Percentiles rank a stretch among this genome's conserved stretches.
These are phyloP conservation scores for Cephonodes hylas DNA, from an alignment of 2,888 invertebrate species.

Conservation along the genomic window DNA sequence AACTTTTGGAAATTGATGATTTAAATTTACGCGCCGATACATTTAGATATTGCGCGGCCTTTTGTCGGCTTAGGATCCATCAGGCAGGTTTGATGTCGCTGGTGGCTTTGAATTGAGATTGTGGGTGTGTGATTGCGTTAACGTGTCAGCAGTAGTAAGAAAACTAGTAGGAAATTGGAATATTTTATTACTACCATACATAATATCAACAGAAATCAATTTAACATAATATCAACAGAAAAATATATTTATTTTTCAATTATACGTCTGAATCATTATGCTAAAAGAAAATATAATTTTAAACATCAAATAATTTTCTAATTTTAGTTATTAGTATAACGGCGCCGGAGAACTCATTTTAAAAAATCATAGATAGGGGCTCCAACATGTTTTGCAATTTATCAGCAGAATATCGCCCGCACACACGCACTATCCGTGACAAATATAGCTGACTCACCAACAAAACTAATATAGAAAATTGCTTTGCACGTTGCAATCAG, in stretches of 20 bases:
- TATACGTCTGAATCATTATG: not conserved
- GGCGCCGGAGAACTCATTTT: too few species aligned
- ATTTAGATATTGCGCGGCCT: not conserved
- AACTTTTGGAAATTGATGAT: slow-evolving; percentile 38
- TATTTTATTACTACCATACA: too few species aligned
- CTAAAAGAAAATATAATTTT: too few species aligned
- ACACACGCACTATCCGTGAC: not conserved
- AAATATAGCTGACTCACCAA: slow-evolving; percentile 14
- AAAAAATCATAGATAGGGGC: not conserved
- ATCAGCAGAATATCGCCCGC: not conserved
- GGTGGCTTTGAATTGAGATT: too few species aligned
- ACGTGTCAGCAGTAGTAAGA: too few species aligned
- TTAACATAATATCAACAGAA: too few species aligned
- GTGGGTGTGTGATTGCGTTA: too few species aligned
- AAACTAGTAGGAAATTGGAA: too few species aligned
- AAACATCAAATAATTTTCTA: too few species aligned
- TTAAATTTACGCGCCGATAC: slow-evolving; percentile 25
- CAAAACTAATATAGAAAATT: slow-evolving; percentile 4
- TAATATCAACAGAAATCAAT: too few species aligned
- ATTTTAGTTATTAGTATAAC: too few species aligned
- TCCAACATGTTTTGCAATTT: not conserved
- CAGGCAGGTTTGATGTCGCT: not conserved
- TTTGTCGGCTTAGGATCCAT: not conserved
- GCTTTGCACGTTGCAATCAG: not conserved
- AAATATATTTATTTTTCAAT: not conserved